These are phyloP conservation scores for Hydrolagus colliei DNA, from an alignment of 2,797 vertebrate genomes.

Conservation along the genomic window DNA sequence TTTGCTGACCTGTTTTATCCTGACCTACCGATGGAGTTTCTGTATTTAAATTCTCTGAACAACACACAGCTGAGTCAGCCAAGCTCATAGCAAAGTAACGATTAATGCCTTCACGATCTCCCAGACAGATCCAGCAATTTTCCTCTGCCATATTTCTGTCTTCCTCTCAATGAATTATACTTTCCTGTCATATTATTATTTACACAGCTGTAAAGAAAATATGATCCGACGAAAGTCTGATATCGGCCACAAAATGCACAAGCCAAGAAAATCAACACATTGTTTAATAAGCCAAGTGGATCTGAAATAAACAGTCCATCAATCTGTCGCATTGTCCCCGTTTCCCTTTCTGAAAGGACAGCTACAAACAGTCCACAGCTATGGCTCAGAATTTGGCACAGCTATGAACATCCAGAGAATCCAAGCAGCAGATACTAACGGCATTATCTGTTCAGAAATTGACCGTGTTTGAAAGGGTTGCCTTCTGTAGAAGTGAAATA, in stretches of 20 bases:
- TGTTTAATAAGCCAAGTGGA: rapidly evolving
- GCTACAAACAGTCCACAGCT: background rate
- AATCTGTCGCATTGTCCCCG: rapidly evolving
- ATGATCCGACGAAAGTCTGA: conserved; percentile 52
- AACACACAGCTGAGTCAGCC: conserved; percentile 2
- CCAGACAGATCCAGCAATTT: conserved; percentile 17
- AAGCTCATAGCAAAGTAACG: background rate
- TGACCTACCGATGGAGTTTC: background rate
- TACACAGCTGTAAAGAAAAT: conserved; percentile 68
- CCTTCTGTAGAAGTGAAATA: background rate
- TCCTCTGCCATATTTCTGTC: conserved; percentile 45
- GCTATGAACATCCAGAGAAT: background rate
- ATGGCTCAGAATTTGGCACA: background rate
- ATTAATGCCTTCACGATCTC: conserved; percentile 1
- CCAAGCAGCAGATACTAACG: background rate
- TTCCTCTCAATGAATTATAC: conserved; percentile 58
- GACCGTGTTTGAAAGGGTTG: too few species aligned
- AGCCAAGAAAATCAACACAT: conserved; percentile 42
- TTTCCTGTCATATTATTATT: conserved; percentile 60
- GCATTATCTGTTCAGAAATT: background rate
- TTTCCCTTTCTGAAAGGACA: background rate
- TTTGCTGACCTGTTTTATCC: background rate
- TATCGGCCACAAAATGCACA: conserved; percentile 43
- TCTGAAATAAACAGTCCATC: conserved; percentile 9
- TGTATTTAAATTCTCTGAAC: conserved; percentile 9